Evolutionary conservation across 2,888 invertebrate species (phyloP), one percentile per base, ranked within the genome.

Genomic region (Melanchra persicariae): DNA sequence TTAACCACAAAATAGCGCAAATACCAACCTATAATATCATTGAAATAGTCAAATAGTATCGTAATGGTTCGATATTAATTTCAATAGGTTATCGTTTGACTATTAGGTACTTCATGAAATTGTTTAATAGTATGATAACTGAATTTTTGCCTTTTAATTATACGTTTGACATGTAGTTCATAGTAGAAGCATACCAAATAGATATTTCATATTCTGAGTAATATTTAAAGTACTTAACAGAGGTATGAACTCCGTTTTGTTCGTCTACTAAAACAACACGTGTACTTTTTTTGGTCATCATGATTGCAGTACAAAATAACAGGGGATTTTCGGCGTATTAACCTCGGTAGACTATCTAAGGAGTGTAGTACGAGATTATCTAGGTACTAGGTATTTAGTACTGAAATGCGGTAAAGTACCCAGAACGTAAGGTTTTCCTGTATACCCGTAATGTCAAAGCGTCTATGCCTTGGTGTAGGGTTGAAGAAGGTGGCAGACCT

Each of bases 21-120:
- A 52, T 47, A 59, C 19, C 45, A 63, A 60, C 9, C 55, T 63
- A 55, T 49, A 73, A 52, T 60, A 78, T 71, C 61, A 71, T 68
- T 66, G 65, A 49, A 74, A 64, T 69, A 70, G 64, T 47, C 61
- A 74, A 84, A 74, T 79, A 22, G 65, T 76, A 61, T 70, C 70
- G 70, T 65, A 65, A 69, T 80, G 74, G 26, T 78, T 59, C 62
- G 75, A 80, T 72, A 79, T 83, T 84, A 70, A 82, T 84, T 84
- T 83, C 79, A 82, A 83, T 84, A 79, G 74, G 84, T 84, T 76
- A 84, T 76, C 82, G 66, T 79, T 77, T 70, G 71, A 59, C 72
- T 84, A 84, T 82, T 84, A 34, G 55, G 37, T 57, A 79, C 74
- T 82, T 82, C 69, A 70, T 79, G 65, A 72, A 84, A 79, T 79